phyloP scores from a whole-genome alignment of 2,888 invertebrate species.

The Camponotus fellah region DNA sequence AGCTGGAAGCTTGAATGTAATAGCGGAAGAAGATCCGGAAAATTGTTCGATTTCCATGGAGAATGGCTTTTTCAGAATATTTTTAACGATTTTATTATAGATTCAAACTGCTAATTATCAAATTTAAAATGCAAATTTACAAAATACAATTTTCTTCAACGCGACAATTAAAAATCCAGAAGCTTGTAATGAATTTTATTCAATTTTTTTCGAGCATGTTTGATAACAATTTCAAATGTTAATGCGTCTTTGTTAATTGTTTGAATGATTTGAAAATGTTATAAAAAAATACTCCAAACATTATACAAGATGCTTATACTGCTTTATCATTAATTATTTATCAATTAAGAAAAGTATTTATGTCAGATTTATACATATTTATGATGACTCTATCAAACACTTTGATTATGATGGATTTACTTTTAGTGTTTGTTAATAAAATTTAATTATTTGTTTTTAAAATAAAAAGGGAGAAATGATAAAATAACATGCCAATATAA shows the following conservation, averaged over 20 bases:
- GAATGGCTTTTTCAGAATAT: background rate
- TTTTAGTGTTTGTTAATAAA: too few species aligned
- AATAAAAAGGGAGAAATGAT: too few species aligned
- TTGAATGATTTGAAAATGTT: too few species aligned
- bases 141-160: background rate
- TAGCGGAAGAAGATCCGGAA: background rate
- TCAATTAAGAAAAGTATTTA: background rate
- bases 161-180: background rate
- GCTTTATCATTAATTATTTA: too few species aligned
- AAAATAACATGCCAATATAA: too few species aligned
- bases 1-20: slow-evolving; percentile 3
- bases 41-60: slow-evolving; percentile 4
- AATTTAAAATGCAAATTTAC: background rate
- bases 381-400: background rate
- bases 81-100: background rate
- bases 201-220: background rate
- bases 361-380: background rate
- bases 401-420: background rate
- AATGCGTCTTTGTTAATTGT: too few species aligned
- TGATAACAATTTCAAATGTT: too few species aligned
- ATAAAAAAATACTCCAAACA: too few species aligned
- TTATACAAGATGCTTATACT: too few species aligned
- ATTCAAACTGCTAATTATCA: background rate
- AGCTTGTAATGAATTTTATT: background rate
- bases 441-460: too few species aligned